These are phyloP conservation scores for Maccullochella peelii DNA, from an alignment of 2,113 vertebrate species.

Conservation along the genomic window DNA sequence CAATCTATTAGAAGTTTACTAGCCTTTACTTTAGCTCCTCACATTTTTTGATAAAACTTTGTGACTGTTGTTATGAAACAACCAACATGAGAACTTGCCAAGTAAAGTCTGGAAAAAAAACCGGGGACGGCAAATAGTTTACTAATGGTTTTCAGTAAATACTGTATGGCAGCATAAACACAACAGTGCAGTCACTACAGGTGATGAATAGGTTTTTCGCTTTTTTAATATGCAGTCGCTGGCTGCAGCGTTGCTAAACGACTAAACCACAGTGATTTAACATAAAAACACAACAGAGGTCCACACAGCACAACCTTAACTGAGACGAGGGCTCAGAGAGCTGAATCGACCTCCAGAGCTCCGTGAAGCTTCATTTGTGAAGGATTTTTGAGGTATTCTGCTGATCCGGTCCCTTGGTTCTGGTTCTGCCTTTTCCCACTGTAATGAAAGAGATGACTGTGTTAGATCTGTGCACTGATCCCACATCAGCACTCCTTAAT, in stretches of 20 bases:
- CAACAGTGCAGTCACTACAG: not conserved
- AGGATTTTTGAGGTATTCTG: slow-evolving; percentile 42
- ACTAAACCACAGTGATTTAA: slow-evolving; percentile 11
- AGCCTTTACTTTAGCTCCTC: too few species aligned
- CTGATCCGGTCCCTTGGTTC: slow-evolving; percentile 58
- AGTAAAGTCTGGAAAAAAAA: not conserved
- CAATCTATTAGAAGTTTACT: not conserved
- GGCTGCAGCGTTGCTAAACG: slow-evolving; percentile 43
- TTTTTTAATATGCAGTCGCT: slow-evolving; percentile 34
- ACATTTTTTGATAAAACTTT: not conserved
- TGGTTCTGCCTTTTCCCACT: slow-evolving; percentile 2
- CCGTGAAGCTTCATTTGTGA: not conserved
- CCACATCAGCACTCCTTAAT: slow-evolving; percentile 58
- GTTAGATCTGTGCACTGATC: slow-evolving; percentile 41
- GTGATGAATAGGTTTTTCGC: not conserved
- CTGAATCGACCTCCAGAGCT: slow-evolving; percentile 22
- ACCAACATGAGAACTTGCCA: not conserved
- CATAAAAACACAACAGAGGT: slow-evolving; percentile 28
- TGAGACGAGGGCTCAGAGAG: slow-evolving; percentile 27
- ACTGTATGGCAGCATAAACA: not conserved
- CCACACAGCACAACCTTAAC: slow-evolving; percentile 15
- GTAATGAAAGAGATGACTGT: slow-evolving; percentile 47
- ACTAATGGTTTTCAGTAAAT: slow-evolving; percentile 4
- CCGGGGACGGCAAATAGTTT: fast-evolving
- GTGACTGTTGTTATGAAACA: not conserved